These are phyloP conservation scores for Phortica magna DNA, from an alignment of 2,888 invertebrate species.

Conservation along the genomic window DNA sequence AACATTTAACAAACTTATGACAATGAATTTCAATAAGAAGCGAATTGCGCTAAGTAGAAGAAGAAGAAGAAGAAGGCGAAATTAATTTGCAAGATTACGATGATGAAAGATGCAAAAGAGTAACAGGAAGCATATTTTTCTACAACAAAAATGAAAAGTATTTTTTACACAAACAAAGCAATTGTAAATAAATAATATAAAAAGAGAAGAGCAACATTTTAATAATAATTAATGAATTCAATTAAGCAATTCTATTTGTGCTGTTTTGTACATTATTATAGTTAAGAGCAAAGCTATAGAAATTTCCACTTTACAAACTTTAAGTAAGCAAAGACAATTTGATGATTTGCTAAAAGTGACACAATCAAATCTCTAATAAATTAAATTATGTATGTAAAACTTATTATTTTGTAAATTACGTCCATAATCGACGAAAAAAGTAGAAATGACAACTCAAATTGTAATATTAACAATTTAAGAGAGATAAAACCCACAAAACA, in stretches of 20 bases:
- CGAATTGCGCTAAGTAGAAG: neutral
- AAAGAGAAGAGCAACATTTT: conserved; percentile 32
- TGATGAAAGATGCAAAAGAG: neutral
- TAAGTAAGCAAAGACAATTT: neutral
- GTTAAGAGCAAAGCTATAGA: no score
- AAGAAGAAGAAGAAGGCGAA: neutral
- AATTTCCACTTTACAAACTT: no score
- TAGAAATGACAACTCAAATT: conserved; percentile 75
- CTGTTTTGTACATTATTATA: neutral
- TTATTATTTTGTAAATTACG: conserved; percentile 64
- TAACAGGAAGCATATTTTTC: neutral
- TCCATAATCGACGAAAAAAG: conserved; percentile 61
- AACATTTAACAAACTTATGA: conserved; percentile 37
- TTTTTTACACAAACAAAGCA: conserved; percentile 41
- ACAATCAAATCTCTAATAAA: conserved; percentile 8
- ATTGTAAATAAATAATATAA: conserved; percentile 19
- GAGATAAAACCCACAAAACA: conserved; percentile 34
- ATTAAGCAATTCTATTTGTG: conserved; percentile 1
- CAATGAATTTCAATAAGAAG: conserved; percentile 35
- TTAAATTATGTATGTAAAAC: neutral
- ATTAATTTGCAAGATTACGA: neutral
- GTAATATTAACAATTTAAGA: conserved; percentile 60
- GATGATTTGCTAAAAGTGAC: conserved; percentile 10
- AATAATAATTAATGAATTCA: conserved; percentile 33
- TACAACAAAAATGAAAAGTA: conserved; percentile 30